phyloP scores from a whole-genome alignment of 2,797 vertebrate species.

The Crypturellus tataupa region DNA sequence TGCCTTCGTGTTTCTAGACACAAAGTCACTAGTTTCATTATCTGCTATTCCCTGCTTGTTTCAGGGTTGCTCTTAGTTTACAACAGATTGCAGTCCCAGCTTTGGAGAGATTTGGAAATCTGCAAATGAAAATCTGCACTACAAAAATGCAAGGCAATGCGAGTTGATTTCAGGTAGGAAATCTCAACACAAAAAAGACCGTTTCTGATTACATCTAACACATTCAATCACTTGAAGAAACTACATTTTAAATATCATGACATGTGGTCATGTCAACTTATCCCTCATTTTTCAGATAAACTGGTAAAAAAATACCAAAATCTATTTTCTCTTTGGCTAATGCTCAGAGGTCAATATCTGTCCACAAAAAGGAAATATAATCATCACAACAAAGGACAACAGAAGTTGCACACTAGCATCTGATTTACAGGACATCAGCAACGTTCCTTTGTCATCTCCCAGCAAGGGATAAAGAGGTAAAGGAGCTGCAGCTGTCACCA shows the following conservation, averaged over 20 bases:
- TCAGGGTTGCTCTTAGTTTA: not conserved
- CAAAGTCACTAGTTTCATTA: not conserved
- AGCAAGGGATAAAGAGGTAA: not conserved
- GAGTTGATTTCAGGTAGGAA: not conserved
- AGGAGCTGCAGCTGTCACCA: not conserved
- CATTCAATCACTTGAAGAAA: not conserved
- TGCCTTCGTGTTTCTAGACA: not conserved
- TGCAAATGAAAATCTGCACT: not conserved
- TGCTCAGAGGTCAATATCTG: not conserved
- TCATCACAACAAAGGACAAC: not conserved
- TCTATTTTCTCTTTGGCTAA: not conserved
- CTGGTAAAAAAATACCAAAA: not conserved
- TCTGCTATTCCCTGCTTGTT: not conserved
- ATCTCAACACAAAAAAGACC: not conserved
- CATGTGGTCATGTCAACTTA: not conserved
- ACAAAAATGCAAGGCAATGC: not conserved
- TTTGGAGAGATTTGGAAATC: not conserved
- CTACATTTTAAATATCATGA: not conserved
- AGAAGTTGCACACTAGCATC: not conserved
- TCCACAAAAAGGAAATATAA: not conserved
- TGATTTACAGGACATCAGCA: not conserved
- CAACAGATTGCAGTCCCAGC: not conserved
- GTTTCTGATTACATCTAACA: not conserved
- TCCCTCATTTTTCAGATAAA: not conserved
- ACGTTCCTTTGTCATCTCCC: not conserved